Conservation (phyloP, 2,113 vertebrate genomes). For the Ramphastos sulfuratus region DNA sequence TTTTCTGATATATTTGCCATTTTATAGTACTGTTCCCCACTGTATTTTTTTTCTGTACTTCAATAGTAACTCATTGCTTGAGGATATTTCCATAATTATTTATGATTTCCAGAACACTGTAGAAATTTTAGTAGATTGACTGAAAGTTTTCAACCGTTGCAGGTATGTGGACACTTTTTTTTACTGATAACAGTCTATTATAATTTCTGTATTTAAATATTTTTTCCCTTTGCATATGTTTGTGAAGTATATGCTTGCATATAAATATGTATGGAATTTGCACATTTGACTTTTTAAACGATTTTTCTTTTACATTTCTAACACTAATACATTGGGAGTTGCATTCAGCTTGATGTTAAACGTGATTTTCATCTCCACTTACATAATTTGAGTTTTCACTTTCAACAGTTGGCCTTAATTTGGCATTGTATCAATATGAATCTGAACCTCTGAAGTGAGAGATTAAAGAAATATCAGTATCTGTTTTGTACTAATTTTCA, state of each 20-base stretch:
- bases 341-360: constrained; percentile 2
- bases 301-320: background rate
- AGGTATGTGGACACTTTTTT: background rate
- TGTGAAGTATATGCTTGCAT: background rate
- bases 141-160: constrained; percentile 19
- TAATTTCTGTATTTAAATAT: background rate
- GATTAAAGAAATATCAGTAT: constrained; percentile 4
- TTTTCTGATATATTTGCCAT: background rate
- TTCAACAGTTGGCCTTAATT: constrained; percentile 24
- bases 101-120: constrained; percentile 60
- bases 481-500: constrained; percentile 1
- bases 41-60: background rate
- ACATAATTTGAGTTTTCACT: constrained; percentile 13
- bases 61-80: constrained; percentile 44
- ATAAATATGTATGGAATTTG: background rate
- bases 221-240: background rate
- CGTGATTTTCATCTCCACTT: background rate
- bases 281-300: background rate
- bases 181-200: background rate
- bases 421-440: background rate
- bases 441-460: background rate
- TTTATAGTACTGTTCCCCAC: background rate
- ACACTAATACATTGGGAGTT: background rate
- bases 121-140: constrained; percentile 50
- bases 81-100: constrained; percentile 31